A percentile compares a stretch with the other conserved stretches of the same genome.
Conservation (phyloP, 2,113 vertebrate genomes). For the Tor tambroides region DNA sequence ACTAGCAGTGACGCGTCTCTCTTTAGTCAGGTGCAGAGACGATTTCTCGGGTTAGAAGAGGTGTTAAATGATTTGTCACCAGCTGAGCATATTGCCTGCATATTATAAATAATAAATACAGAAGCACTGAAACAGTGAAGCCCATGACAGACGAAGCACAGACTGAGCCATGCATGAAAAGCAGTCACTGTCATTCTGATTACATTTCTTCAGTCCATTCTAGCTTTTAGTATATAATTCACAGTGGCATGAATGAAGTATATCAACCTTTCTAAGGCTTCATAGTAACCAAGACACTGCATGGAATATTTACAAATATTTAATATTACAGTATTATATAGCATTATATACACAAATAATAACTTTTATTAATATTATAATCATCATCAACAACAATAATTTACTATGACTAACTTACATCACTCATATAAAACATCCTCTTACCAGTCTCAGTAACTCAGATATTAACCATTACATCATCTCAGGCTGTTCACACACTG, state of each 20-base stretch:
- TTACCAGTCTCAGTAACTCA: background rate
- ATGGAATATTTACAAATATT: too few relatives aligned
- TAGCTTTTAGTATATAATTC: background rate
- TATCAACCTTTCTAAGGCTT: background rate
- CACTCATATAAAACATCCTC: background rate
- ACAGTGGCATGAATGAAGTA: background rate
- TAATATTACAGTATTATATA: too few relatives aligned
- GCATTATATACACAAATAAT: too few relatives aligned
- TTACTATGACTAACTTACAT: background rate
- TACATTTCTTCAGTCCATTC: background rate
- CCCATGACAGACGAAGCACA: slow-evolving; percentile 23
- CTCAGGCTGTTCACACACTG: background rate
- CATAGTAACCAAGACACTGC: background rate
- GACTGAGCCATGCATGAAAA: background rate
- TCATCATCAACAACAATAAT: background rate
- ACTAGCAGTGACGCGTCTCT: background rate
- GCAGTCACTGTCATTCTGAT: background rate
- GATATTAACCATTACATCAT: background rate
- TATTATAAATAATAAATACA: slow-evolving; percentile 51
- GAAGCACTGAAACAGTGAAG: slow-evolving; percentile 38
- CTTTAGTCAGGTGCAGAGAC: background rate
- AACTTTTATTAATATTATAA: too few relatives aligned
- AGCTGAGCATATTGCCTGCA: slow-evolving; percentile 41
- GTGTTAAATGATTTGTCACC: slow-evolving; percentile 42
- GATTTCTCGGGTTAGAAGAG: slow-evolving; percentile 6